Conservation (phyloP, 2,888 invertebrate species). For the Ornithoptera alexandrae region DNA sequence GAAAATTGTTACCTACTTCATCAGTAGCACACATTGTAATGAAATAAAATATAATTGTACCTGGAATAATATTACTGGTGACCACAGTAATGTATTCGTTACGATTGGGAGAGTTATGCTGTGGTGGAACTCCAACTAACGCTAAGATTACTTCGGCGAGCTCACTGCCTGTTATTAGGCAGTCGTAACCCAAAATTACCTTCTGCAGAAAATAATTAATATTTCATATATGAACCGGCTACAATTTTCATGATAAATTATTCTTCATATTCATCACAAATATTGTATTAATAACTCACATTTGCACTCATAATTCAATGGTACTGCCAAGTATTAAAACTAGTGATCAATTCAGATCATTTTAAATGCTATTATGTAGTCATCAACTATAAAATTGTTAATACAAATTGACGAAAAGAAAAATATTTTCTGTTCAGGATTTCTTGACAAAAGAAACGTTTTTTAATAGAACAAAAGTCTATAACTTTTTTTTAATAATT, state of each 20-base stretch:
- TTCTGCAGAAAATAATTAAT: conserved; percentile 41
- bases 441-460: no score
- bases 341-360: not conserved
- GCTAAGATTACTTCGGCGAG: conserved; percentile 52
- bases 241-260: not conserved
- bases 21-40: not conserved
- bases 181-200: conserved; percentile 62
- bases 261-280: not conserved
- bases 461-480: no score
- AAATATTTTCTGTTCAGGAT: no score
- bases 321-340: not conserved
- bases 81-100: conserved; percentile 47
- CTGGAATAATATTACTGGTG: conserved; percentile 52
- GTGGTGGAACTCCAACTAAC: conserved; percentile 61
- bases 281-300: not conserved
- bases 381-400: not conserved
- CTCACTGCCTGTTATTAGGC: conserved; percentile 45
- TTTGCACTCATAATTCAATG: not conserved
- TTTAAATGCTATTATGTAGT: not conserved
- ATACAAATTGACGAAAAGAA: not conserved
- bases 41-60: not conserved
- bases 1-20: no score
- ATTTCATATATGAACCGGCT: conserved; percentile 1
- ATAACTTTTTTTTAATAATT: no score
- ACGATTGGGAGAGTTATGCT: conserved; percentile 62